Evolutionary conservation across 2,797 vertebrate genomes (phyloP), one percentile per base, ranked within the genome.

Genomic region (Zenarchopterus dispar): DNA sequence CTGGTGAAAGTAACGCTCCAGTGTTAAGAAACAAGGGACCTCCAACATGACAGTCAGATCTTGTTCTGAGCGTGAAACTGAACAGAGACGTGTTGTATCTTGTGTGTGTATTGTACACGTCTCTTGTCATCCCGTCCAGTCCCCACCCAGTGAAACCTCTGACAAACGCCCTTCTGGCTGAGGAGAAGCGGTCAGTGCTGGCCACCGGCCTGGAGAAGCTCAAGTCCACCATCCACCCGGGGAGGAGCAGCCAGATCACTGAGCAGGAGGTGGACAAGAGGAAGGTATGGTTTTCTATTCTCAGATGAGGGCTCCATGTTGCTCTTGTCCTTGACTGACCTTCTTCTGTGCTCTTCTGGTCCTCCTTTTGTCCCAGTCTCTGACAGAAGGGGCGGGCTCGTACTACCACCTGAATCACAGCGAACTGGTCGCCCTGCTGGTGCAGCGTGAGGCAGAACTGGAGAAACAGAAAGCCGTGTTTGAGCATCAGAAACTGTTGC

Each of bases 341-440:
- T 2, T 19, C 41, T 44, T 19, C 8, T 19, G 10, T 22, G 22
- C 21, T 18, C 31, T 8, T 55, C 21, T 50, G 4, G 45, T 18
- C 6, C 7, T 51, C 31, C 21, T 4, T 22, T 44, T 10, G 2
- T 10, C 15, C 16, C 79, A 93, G 92, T 62, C 62, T 17, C 62
- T 86, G 65, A 88, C 92, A 3, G 96, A 96, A 80, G 94, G 93
- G 15, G 94, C 95, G 0, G 96, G 96, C 77, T 94, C 89, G 17
- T 99, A 99, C 85, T 98, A 97, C 67, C 97, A 99, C 90, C 92
- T 99, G 87, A 98, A 93, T 46, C 97, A 98, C 1, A 95, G 93
- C 0, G 96, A 99, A 70, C 95, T 99, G 89, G 95, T 99, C 9
- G 71, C 93, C 60, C 91, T 98, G 80, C 91, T 99, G 70, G 89